A percentile compares a stretch with the other conserved stretches of the same genome.
These are phyloP conservation scores for Orthonyx spaldingii DNA, from an alignment of 2,113 vertebrate species.

Conservation along the genomic window DNA sequence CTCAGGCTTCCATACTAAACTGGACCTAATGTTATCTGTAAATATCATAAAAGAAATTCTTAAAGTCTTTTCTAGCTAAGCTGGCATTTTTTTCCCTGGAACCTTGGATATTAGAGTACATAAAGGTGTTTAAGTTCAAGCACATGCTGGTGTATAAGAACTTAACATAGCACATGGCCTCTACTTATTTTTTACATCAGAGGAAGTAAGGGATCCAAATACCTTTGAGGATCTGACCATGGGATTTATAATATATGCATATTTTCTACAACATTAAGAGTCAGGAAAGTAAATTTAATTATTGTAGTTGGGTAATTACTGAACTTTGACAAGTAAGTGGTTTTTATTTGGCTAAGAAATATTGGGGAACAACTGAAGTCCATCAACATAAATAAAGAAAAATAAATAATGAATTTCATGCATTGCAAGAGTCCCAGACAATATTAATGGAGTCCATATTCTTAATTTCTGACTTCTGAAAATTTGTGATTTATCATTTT, in stretches of 20 bases:
- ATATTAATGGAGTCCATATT: background rate
- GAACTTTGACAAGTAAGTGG: background rate
- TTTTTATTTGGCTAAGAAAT: background rate
- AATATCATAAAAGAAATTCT: background rate
- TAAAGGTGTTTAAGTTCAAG: background rate
- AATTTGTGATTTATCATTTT: background rate
- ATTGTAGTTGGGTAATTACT: background rate
- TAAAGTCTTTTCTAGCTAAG: background rate
- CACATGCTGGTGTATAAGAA: background rate
- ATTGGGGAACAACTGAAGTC: background rate
- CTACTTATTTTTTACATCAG: background rate
- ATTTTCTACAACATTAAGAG: background rate
- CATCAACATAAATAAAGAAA: background rate
- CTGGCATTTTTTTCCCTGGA: background rate
- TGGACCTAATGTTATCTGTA: background rate
- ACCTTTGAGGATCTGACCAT: background rate
- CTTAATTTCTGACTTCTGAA: background rate
- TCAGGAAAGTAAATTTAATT: background rate
- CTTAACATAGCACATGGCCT: background rate
- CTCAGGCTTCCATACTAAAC: background rate
- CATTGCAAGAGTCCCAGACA: background rate
- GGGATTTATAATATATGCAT: background rate
- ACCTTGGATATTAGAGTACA: background rate
- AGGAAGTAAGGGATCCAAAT: background rate
- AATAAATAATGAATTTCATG: background rate